Evolutionary conservation across 2,888 invertebrate species (phyloP).

Genomic region (Oxyscelio sp.): DNA sequence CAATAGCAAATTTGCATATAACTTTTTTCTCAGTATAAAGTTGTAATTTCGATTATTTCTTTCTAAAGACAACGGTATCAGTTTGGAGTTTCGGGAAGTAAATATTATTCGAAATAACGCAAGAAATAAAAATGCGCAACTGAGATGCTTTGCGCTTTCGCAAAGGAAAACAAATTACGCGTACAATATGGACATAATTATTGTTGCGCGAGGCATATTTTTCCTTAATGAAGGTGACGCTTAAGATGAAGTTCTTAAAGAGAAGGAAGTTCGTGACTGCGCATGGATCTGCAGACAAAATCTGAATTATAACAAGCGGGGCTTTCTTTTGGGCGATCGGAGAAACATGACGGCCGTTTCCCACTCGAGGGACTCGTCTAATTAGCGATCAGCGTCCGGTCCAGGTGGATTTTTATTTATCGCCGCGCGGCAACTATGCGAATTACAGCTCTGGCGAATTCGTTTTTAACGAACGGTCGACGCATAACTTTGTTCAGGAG

Average conservation of each 20-base stretch:
- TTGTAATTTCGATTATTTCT: too few species aligned
- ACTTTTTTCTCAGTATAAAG: too few species aligned
- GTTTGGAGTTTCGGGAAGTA: too few species aligned
- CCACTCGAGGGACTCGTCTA: constrained; percentile 60
- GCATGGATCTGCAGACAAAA: constrained; percentile 40
- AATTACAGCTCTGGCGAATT: constrained; percentile 68
- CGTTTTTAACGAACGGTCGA: constrained; percentile 56
- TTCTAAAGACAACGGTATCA: too few species aligned
- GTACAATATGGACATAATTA: constrained; percentile 49
- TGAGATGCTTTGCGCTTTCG: constrained; percentile 22
- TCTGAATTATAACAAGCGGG: constrained; percentile 64
- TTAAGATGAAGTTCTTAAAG: not conserved
- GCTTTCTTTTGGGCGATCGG: constrained; percentile 52
- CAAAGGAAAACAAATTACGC: constrained; percentile 44
- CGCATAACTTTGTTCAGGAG: constrained; percentile 66
- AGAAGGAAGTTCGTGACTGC: constrained; percentile 36
- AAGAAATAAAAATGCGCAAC: constrained; percentile 36
- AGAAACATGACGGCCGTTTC: constrained; percentile 48
- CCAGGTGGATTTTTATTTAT: constrained; percentile 72
- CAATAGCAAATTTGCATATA: too few species aligned
- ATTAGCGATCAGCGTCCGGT: constrained; percentile 67
- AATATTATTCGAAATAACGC: too few species aligned
- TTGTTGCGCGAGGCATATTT: constrained; percentile 45
- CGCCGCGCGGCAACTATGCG: constrained; percentile 64
- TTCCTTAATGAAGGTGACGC: constrained; percentile 46